Evolutionary conservation across 2,113 vertebrate species (phyloP), one percentile per base, ranked within the genome.

Genomic region (Antennarius striatus): DNA sequence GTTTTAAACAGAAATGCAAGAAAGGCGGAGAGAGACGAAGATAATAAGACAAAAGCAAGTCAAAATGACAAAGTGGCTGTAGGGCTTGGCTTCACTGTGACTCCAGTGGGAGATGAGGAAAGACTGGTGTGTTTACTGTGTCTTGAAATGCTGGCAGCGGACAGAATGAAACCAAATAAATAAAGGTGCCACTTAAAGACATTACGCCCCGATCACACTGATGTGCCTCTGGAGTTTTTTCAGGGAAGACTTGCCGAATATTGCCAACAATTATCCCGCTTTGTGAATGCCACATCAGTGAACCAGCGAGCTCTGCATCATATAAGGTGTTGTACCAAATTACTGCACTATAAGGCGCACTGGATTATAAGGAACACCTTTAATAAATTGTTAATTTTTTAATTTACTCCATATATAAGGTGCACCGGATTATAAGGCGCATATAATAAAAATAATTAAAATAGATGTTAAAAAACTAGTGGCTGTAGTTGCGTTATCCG

Each of bases 221-320:
- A 47, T 47, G 15, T 15, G 45, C 45, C 45, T 13, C 45, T 47
- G 2, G 13, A 47, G 13, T 47, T 47, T 47, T 47, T 47, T 47
- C 45, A 47, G 45, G 13, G 22, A 52, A 29, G 13, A 52, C 48
- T 3, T 50, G 48, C 48, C 4, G 48, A 50, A 50, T 50, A 50
- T 50, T 50, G 48, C 48, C 48, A 50, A 49, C 47, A 49, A 49
- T 50, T n/a, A 17, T 50, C n/a, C 48, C n/a, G 48, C 48, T 50
- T 50, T 50, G 48, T 50, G 48, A 50, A 17, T 17, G n/a, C 48
- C 9, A 17, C 48, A 4, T 50, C n/a, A 50, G 48, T 50, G 8
- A 50, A 50, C n/a, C 48, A 50, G 48, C n/a, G 8, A 15, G 39
- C 39, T 7, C 39, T 40, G 39, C 39, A 40, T 40, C 39, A 40